Percentiles rank a stretch among this genome's conserved stretches.
phyloP scores from a whole-genome alignment of 2,113 vertebrate genomes.

The Harpagus bidentatus region DNA sequence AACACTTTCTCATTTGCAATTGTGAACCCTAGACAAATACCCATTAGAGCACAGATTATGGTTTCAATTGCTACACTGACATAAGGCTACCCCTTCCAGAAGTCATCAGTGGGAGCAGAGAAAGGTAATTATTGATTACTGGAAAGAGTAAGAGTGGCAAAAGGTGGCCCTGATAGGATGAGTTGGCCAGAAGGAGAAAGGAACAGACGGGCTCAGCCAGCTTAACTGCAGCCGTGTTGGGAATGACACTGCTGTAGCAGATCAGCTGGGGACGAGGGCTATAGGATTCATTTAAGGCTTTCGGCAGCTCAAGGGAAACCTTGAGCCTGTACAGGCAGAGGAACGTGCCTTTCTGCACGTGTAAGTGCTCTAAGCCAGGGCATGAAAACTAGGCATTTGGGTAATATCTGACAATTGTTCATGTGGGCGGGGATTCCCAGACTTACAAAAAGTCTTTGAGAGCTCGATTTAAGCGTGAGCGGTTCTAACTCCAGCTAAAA shows the following conservation, averaged over 20 bases:
- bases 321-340: not conserved
- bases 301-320: not conserved
- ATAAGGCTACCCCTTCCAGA: constrained; percentile 47
- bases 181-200: not conserved
- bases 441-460: not conserved
- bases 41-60: constrained; percentile 55
- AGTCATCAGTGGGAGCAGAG: constrained; percentile 36
- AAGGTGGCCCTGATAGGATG: not conserved
- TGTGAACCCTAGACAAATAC: constrained; percentile 18
- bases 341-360: not conserved
- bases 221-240: not conserved
- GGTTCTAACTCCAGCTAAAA: not conserved
- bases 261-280: not conserved
- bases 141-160: constrained; percentile 40
- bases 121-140: constrained; percentile 58
- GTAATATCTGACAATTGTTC: not conserved
- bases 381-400: not conserved
- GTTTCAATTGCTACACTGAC: constrained; percentile 42
- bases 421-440: not conserved
- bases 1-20: not conserved
- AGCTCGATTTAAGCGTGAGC: not conserved
- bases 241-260: accelerated
- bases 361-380: not conserved
- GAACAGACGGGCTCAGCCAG: not conserved
- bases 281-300: not conserved